Evolutionary conservation across 2,113 vertebrate genomes (phyloP).

Genomic region (Calyptomena viridis): DNA sequence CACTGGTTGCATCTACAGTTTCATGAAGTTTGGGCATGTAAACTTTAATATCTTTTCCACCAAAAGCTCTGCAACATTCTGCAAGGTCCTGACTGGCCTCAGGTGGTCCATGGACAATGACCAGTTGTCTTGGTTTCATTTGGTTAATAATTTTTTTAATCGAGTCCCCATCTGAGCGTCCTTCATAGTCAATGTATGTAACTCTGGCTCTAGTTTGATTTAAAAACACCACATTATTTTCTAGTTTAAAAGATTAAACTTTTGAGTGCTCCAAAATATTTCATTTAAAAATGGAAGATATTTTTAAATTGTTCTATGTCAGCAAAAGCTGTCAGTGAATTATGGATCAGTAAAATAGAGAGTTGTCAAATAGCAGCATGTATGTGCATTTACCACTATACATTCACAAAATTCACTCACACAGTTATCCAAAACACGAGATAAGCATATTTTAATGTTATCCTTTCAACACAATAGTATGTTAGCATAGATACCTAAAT

Average conservation of each 20-base stretch:
- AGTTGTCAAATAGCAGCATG: neutral
- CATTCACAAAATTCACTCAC: neutral
- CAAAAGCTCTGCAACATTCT: slow-evolving; percentile 94
- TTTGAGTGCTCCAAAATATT: neutral
- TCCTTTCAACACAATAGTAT: neutral
- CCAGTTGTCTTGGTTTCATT: slow-evolving; percentile 95
- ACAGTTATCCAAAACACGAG: neutral
- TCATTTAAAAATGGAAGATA: neutral
- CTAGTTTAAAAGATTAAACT: neutral
- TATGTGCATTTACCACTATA: neutral
- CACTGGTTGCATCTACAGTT: slow-evolving; percentile 95
- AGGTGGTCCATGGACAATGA: slow-evolving; percentile 94
- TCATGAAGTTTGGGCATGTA: slow-evolving; percentile 96
- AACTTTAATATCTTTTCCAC: slow-evolving; percentile 96
- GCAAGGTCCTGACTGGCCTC: slow-evolving; percentile 94
- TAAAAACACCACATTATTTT: neutral
- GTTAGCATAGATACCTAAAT: too few species aligned
- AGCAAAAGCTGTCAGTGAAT: neutral
- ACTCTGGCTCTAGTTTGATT: slow-evolving; percentile 83
- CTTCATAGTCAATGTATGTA: slow-evolving; percentile 97
- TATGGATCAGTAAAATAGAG: neutral
- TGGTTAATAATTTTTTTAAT: slow-evolving; percentile 99
- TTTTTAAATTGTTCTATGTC: neutral
- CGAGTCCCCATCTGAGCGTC: slow-evolving; percentile 96
- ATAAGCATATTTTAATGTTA: neutral